Evolutionary conservation across 2,888 invertebrate genomes (phyloP), one percentile per base, ranked within the genome.

Genomic region (Drosophila vallismaia): DNA sequence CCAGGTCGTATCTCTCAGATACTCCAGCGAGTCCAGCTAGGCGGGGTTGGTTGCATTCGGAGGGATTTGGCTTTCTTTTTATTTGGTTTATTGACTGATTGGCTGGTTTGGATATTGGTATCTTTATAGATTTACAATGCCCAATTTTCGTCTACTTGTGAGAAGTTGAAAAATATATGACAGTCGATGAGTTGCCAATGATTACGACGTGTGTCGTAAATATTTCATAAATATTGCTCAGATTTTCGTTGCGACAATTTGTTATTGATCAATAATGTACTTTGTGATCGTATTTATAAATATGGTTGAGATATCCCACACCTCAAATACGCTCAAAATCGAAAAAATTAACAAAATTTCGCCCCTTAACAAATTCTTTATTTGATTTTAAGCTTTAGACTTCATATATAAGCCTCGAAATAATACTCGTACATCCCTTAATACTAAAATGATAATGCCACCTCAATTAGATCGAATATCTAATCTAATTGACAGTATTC

Each of bases 171-270:
- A 84, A 78, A 84, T 88, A 83, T 88, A 86, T 76, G 78, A 88
- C 77, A 67, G 66, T 77, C 84, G 84, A 86, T 84, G 88, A 78
- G 86, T 88, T 88, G 86, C 81, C 84, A 76, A 74, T 83, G 88
- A 88, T 88, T 87, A 86, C 88, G 88, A 82, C 79, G 83, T 79
- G 76, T 69, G 77, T 79, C 86, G 72, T 88, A 86, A 88, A 82
- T 63, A 88, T 77, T 88, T 78, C 75, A 88, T 88, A 84, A 88
- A 89, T 89, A 79, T 83, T 76, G 85, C 81, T 81, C 88, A 88
- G 89, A 89, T 88, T 88, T 88, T 77, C 72, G 68, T 79, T 75
- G 74, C 76, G 70, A 77, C 79, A 77, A 81, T 83, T 75, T 81
- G 83, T 81, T 81, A 87, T 85, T 81, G 79, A 87, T 82, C 88